Conservation (phyloP, 2,797 vertebrate genomes). For the Falco berigora region DNA sequence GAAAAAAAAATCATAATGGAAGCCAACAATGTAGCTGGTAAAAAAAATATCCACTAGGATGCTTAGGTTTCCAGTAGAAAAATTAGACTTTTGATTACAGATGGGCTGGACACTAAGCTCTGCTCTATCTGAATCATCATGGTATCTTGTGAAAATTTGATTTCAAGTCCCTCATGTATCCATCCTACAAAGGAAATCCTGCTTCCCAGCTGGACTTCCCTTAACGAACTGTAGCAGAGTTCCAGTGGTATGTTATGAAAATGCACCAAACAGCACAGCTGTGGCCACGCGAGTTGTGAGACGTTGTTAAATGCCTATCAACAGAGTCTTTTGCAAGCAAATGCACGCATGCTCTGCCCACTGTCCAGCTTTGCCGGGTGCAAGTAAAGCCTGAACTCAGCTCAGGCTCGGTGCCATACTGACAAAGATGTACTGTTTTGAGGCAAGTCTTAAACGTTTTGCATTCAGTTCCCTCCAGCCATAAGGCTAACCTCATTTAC, state of each 20-base stretch:
- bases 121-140: neutral
- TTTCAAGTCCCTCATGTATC: neutral
- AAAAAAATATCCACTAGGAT: neutral
- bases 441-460: neutral
- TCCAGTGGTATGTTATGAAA: neutral
- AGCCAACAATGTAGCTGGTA: neutral
- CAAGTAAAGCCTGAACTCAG: neutral
- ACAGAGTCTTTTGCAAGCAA: neutral
- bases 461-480: neutral
- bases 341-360: accelerated
- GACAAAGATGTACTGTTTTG: neutral
- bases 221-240: neutral
- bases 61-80: neutral
- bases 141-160: neutral
- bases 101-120: neutral
- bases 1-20: neutral
- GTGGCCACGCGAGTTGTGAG: neutral
- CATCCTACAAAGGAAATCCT: neutral
- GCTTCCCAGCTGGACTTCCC: neutral
- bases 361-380: neutral
- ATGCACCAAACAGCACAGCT: neutral
- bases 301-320: neutral
- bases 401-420: neutral
- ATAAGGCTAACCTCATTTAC: neutral
- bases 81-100: neutral